phyloP scores from a whole-genome alignment of 2,113 vertebrate genomes.

The Cathartes aura region DNA sequence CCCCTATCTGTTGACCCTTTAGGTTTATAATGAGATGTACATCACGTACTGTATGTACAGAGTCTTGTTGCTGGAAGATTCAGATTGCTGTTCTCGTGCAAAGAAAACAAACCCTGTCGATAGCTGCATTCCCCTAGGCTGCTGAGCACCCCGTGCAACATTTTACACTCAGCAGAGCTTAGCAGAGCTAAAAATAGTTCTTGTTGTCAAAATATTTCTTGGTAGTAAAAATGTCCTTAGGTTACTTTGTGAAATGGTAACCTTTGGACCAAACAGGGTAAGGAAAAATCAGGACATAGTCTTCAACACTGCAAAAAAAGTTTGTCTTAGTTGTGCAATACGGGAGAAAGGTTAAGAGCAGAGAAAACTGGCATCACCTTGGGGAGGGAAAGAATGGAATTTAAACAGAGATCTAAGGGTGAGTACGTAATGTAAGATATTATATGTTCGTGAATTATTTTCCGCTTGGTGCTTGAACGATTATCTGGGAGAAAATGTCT shows the following conservation, averaged over 20 bases:
- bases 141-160: background rate
- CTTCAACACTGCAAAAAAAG: background rate
- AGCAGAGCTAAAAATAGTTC: constrained; percentile 33
- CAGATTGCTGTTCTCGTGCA: background rate
- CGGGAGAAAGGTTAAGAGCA: background rate
- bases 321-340: background rate
- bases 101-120: background rate
- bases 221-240: constrained; percentile 45
- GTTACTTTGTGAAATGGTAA: constrained; percentile 37
- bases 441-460: background rate
- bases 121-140: background rate
- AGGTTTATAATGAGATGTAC: background rate
- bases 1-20: background rate
- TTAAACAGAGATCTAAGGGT: background rate
- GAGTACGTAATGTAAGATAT: background rate
- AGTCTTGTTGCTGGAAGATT: background rate
- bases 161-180: constrained; percentile 43
- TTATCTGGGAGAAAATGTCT: background rate
- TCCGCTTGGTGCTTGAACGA: background rate
- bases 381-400: constrained; percentile 7
- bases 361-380: background rate
- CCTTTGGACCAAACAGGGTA: constrained; percentile 24
- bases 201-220: constrained; percentile 34
- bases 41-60: background rate
- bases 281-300: background rate